Evolutionary conservation across 2,797 vertebrate species (phyloP), one percentile per base, ranked within the genome.

Genomic region (Macroramphosus scolopax): DNA sequence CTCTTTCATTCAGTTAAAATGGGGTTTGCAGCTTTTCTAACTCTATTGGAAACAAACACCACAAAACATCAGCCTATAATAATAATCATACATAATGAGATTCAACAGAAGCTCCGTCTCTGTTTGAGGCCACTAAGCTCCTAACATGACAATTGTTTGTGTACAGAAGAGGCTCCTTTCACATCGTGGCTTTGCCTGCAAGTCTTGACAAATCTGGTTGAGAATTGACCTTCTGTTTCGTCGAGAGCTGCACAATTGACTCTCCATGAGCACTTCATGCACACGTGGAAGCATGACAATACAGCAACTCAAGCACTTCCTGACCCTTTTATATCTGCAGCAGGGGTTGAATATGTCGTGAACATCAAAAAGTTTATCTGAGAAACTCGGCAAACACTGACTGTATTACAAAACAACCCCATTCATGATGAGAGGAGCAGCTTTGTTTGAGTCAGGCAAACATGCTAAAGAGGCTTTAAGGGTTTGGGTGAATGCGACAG

Each of bases 181-280:
- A 58, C 61, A 77, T 51, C 70, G 80, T 58, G 53, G 55, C 52
- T 74, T 65, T 61, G 41, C 12, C 53, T 68, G 37, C 88, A 89
- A 69, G 87, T 89, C 85, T 60, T 53, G 75, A 82, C 88, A 89
- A 67, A 85, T 78, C 78, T 39, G 29, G 50, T 63, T 70, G 47
- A 39, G 36, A 71, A 51, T 32, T 68, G 45, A 61, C 50, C 50
- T 7, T 35, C 61, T 73, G 66, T 75, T 72, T 42, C 53, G 56
- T 74, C 62, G 52, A 67, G 50, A 65, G 30, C 20, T 5, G 14
- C 48, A 65, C 70, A 64, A 59, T 16, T 43, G 36, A 60, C 37
- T 53, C 45, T 43, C 24, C 17, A 24, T 34, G 16, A 56, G 56
- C 40, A n/a, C 36, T 37, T 36, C 8, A 36, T 4, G 25, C 40